A percentile compares a stretch with the other conserved stretches of the same genome.
Evolutionary conservation across 2,888 invertebrate species (phyloP).

Genomic region (Heliconius erato): DNA sequence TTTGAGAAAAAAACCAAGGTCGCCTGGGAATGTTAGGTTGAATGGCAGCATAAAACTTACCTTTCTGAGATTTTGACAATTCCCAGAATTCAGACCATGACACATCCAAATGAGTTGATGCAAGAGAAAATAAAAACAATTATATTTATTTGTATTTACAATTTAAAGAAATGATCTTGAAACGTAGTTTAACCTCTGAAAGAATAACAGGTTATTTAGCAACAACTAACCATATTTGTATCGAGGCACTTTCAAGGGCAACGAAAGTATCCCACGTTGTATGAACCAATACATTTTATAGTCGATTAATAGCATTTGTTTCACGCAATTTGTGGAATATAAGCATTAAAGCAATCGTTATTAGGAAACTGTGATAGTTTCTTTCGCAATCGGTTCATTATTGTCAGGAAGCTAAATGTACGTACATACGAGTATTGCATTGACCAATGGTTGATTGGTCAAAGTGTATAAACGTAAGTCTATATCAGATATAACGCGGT

Average conservation of each 20-base stretch:
- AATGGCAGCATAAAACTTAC: no score
- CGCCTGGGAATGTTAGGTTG: no score
- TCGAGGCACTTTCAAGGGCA: constrained; percentile 42
- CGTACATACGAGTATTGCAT: neutral
- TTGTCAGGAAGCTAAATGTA: constrained; percentile 7
- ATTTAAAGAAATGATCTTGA: constrained; percentile 10
- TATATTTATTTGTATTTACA: neutral
- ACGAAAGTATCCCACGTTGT: constrained; percentile 45
- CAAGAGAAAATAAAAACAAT: neutral
- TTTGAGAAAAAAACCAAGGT: no score
- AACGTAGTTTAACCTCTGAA: constrained; percentile 10
- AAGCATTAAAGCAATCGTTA: constrained; percentile 42
- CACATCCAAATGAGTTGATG: no score
- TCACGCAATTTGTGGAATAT: constrained; percentile 41
- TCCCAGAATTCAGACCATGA: no score
- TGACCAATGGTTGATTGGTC: neutral
- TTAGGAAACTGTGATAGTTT: constrained; percentile 41
- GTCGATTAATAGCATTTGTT: constrained; percentile 48
- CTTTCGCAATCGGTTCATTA: constrained; percentile 18
- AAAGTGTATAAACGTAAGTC: neutral
- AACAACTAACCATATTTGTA: constrained; percentile 12
- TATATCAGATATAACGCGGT: neutral
- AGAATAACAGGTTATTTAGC: neutral
- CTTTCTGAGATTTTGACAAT: no score
- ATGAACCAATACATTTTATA: constrained; percentile 41